A percentile compares a stretch with the other conserved stretches of the same genome.
phyloP scores from a whole-genome alignment of 2,113 vertebrate genomes.

The Saccopteryx leptura region DNA sequence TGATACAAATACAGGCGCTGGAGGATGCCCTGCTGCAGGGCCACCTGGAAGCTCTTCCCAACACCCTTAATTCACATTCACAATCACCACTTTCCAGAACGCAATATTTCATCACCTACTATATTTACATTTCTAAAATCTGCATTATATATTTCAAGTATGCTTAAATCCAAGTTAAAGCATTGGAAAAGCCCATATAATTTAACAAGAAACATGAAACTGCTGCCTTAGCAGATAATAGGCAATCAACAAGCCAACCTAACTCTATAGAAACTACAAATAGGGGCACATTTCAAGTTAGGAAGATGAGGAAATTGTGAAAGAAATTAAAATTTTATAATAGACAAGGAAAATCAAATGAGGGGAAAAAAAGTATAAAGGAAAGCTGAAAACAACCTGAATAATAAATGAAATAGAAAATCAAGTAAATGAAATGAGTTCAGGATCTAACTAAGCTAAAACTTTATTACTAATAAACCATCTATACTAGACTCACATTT shows the following conservation, averaged over 20 bases:
- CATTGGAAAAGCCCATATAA: constrained; percentile 55
- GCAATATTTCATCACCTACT: constrained; percentile 64
- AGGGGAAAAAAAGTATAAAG: constrained; percentile 43
- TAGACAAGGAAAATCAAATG: constrained; percentile 25
- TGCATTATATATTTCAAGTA: constrained; percentile 67
- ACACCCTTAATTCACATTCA: constrained; percentile 46
- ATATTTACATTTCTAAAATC: constrained; percentile 74
- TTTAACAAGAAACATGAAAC: constrained; percentile 48
- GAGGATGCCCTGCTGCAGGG: not conserved
- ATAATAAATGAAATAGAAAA: not conserved
- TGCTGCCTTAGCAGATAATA: constrained; percentile 48
- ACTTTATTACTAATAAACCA: not conserved
- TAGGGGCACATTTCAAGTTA: not conserved
- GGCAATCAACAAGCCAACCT: not conserved
- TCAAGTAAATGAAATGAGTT: not conserved
- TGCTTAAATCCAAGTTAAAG: constrained; percentile 70
- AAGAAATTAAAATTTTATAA: constrained; percentile 46
- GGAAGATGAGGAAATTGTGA: constrained; percentile 23
- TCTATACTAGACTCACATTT: not conserved
- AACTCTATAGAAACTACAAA: constrained; percentile 41
- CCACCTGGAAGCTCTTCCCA: constrained; percentile 50
- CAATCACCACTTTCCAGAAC: constrained; percentile 48
- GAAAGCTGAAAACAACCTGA: not conserved
- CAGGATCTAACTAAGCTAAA: not conserved
- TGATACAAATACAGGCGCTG: not conserved